Evolutionary conservation across 2,888 invertebrate species (phyloP).

Genomic region (Rhyacophila evoluta): DNA sequence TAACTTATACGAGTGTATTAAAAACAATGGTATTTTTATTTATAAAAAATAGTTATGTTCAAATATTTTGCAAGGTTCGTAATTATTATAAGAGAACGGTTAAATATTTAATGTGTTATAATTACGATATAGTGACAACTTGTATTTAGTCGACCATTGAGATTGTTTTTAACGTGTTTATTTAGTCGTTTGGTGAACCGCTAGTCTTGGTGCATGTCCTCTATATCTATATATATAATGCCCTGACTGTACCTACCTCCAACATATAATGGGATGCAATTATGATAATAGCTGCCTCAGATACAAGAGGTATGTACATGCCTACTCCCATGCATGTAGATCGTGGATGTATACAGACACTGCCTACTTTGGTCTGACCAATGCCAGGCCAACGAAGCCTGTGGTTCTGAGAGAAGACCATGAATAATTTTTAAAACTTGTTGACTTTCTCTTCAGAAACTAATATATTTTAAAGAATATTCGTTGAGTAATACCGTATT

Average conservation of each 20-base stretch:
- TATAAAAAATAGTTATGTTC: too few species aligned
- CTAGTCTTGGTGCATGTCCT: conserved; percentile 11
- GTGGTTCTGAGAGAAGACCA: background rate
- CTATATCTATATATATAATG: background rate
- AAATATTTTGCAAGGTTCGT: too few species aligned
- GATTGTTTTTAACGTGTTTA: background rate
- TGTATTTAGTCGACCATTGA: too few species aligned
- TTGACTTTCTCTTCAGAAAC: too few species aligned
- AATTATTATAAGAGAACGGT: too few species aligned
- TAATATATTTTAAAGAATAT: too few species aligned
- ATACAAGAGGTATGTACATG: conserved; percentile 33
- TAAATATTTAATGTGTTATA: background rate
- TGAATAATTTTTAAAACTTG: background rate
- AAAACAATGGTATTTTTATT: too few species aligned
- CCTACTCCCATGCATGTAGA: background rate
- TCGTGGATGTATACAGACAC: background rate
- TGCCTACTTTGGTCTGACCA: conserved; percentile 6
- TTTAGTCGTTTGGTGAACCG: background rate
- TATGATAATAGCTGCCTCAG: conserved; percentile 56
- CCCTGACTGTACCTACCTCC: conserved; percentile 46
- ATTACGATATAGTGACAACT: background rate
- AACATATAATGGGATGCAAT: conserved; percentile 56
- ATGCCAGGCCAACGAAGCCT: background rate
- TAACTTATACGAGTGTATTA: too few species aligned
- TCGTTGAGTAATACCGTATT: too few species aligned